Evolutionary conservation across 1,140 invertebrate species (phyloP), one percentile per base, ranked within the genome.

Genomic region (Drosophila biarmipes): DNA sequence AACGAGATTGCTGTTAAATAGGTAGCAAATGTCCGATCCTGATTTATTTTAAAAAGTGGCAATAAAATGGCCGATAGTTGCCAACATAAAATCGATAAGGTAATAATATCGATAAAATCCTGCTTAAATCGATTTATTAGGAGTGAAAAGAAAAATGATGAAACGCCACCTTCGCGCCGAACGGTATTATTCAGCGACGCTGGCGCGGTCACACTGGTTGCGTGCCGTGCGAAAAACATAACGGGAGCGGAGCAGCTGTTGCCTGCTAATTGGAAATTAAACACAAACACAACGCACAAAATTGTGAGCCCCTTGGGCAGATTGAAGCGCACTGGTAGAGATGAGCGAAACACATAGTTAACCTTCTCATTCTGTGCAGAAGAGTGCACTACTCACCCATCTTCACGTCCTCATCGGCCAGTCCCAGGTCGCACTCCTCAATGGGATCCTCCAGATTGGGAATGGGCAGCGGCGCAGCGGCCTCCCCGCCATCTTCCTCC

Each of bases 361-460:
- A 31, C 4, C 15, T 3, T 3, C 6, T 21, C 8, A 31, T 31
- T 2, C 8, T 8, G 7, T 31, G 29, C 8, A 31, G 8, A 15
- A 11, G 24, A 8, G 6, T 37, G 2, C 2, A 21, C 10, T 8
- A 21, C 82, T 51, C 34, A 77, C 84, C 72, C 51, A 90, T 73
- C 17, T 74, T 66, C 1, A 78, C 48, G 37, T 86, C 84, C 14
- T 82, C 69, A 49, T 66, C 55, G 54, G 59, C 21, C 62, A 76
- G 27, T 90, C 90, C 71, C 4, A 91, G 24, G 6, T 98, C 97
- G 93, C 97, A 97, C 54, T 97, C 96, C 91, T 98, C 97, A 31
- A 97, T 91, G 73, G 96, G 95, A 63, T 90, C 72, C 55, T 91
- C 87, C 0, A 92, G 63, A 66, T 91, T 91, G 7, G 77, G 77